A percentile compares a stretch with the other conserved stretches of the same genome.
Conservation (phyloP, 2,888 invertebrate species). For the Brachycybe producta region DNA sequence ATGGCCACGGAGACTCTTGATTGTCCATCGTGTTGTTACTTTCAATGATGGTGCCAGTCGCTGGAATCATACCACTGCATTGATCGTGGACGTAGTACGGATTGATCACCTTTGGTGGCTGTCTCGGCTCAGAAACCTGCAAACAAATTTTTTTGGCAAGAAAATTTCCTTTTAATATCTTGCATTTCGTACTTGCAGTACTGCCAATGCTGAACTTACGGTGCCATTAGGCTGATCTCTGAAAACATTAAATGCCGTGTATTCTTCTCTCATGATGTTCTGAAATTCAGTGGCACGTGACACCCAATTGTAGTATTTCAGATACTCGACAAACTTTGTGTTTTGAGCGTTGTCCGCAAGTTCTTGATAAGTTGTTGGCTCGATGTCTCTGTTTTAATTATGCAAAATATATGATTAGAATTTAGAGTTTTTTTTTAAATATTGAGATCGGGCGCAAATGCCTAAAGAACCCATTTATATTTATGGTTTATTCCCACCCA, state of each 20-base stretch:
- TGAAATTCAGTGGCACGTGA: constrained; percentile 8
- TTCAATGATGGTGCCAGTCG: constrained; percentile 2
- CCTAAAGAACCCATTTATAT: no score
- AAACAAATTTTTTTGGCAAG: neutral
- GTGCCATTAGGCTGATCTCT: neutral
- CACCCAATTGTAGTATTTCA: constrained; percentile 13
- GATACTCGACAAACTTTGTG: constrained; percentile 6
- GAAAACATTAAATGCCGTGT: constrained; percentile 3
- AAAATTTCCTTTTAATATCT: neutral
- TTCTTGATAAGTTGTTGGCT: constrained; percentile 7
- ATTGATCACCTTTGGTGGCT: constrained; percentile 1
- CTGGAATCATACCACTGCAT: constrained; percentile 4
- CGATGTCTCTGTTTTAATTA: constrained; percentile 5
- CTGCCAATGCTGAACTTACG: constrained; percentile 1
- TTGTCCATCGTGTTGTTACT: neutral
- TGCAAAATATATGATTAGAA: no score
- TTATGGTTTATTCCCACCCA: no score
- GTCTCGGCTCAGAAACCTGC: constrained; percentile 2
- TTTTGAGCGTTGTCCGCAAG: neutral
- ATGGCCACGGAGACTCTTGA: neutral
- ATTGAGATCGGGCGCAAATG: no score
- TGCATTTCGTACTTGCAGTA: no score
- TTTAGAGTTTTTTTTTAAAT: no score
- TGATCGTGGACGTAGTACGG: constrained; percentile 10
- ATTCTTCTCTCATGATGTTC: constrained; percentile 5